Conservation (phyloP, 2,888 invertebrate species). For the Parnassius orleans region DNA sequence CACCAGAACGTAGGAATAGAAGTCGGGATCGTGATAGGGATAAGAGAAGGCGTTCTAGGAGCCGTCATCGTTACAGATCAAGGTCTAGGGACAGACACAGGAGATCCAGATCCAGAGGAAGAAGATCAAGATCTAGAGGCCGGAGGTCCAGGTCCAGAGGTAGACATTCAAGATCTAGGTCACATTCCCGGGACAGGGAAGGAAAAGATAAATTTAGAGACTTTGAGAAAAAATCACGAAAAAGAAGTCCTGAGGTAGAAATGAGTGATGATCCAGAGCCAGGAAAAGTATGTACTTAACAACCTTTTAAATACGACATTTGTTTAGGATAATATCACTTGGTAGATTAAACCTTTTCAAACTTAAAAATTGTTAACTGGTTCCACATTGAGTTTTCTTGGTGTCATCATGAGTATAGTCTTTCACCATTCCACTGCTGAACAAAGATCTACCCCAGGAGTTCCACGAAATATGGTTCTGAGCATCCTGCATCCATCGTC, state of each 20-base stretch:
- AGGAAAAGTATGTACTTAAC: conserved; percentile 78
- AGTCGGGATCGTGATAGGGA: conserved; percentile 42
- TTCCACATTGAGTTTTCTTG: too few relatives aligned
- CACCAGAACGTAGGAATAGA: conserved; percentile 41
- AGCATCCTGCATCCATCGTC: too few relatives aligned
- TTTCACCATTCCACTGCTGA: too few relatives aligned
- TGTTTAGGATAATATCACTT: not conserved
- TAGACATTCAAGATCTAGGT: conserved; percentile 42
- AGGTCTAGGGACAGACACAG: conserved; percentile 40
- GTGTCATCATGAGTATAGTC: too few relatives aligned
- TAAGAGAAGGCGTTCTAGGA: conserved; percentile 48
- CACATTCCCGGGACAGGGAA: conserved; percentile 43
- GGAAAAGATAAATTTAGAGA: conserved; percentile 52
- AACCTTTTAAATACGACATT: too few relatives aligned
- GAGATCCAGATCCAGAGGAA: conserved; percentile 31
- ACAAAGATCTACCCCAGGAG: too few relatives aligned
- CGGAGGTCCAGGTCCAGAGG: conserved; percentile 42
- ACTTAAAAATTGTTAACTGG: too few relatives aligned
- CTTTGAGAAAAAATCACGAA: conserved; percentile 54
- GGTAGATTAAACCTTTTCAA: too few relatives aligned
- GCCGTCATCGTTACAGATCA: conserved; percentile 48
- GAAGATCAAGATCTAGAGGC: conserved; percentile 39
- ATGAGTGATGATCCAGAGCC: conserved; percentile 88
- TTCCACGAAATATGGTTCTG: too few relatives aligned
- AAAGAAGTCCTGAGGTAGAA: conserved; percentile 74